Percentiles rank a stretch among this genome's conserved stretches.
These are phyloP conservation scores for Henricia sp. DNA, from an alignment of 53 echinoderm and acorn worm species.

Conservation along the genomic window DNA sequence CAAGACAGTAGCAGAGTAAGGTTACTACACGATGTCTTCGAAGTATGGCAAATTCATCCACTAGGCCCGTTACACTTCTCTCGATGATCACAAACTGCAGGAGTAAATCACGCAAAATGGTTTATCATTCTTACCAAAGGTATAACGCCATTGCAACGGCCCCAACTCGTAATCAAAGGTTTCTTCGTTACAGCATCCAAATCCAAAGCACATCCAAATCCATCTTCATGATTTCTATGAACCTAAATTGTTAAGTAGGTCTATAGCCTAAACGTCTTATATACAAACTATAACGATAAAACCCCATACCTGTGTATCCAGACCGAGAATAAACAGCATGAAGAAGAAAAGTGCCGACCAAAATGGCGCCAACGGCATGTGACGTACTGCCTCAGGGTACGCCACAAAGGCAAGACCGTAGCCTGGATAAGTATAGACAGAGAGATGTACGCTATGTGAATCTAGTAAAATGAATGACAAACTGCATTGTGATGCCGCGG, in stretches of 20 bases:
- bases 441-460: not conserved
- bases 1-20: conserved; percentile 37
- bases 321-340: conserved; percentile 72
- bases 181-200: too few species aligned
- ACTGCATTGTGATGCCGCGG: too few species aligned
- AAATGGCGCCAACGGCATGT: conserved; percentile 76
- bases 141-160: too few species aligned
- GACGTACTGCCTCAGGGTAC: conserved; percentile 84
- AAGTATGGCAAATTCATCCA: conserved; percentile 69
- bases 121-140: too few species aligned
- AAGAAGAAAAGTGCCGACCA: conserved; percentile 91
- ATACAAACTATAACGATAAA: too few species aligned
- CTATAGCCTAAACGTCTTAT: too few species aligned
- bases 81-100: conserved; percentile 79
- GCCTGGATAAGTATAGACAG: conserved; percentile 44
- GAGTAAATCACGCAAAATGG: too few species aligned
- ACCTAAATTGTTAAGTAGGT: too few species aligned
- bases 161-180: too few species aligned
- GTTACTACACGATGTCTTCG: conserved; percentile 60
- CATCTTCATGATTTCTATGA: too few species aligned
- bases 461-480: not conserved
- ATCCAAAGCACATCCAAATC: too few species aligned
- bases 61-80: conserved; percentile 68
- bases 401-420: conserved; percentile 86
- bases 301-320: conserved; percentile 92